These are phyloP conservation scores for Eospalax fontanierii DNA, from an alignment of 2,797 vertebrate species.

Conservation along the genomic window DNA sequence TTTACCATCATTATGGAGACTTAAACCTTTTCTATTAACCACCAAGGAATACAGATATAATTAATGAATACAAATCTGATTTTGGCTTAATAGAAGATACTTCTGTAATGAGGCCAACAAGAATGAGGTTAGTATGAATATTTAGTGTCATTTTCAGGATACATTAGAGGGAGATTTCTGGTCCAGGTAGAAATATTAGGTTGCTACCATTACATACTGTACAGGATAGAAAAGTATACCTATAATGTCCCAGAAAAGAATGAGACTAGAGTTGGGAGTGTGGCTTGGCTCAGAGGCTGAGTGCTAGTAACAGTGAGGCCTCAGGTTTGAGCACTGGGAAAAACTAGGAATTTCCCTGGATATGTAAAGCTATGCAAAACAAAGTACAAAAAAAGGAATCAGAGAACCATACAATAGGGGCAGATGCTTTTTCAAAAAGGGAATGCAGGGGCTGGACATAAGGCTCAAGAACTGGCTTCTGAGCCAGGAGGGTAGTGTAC, in stretches of 20 bases:
- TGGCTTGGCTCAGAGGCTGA: background rate
- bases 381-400: background rate
- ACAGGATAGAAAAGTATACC: background rate
- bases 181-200: background rate
- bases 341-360: background rate
- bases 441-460: too few relatives aligned
- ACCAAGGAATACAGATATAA: background rate
- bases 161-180: background rate
- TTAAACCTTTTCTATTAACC: conserved; percentile 16
- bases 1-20: background rate
- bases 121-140: background rate
- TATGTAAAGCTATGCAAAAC: conserved; percentile 28
- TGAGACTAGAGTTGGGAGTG: background rate
- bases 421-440: background rate
- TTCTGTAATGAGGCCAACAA: background rate
- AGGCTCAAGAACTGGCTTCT: too few relatives aligned
- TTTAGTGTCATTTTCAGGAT: background rate
- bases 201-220: background rate
- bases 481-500: too few relatives aligned
- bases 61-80: background rate
- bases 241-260: background rate
- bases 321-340: too few relatives aligned
- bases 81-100: background rate
- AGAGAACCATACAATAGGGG: background rate
- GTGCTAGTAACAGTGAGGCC: background rate